Base-by-base conservation (phyloP, 2,888 invertebrate genomes). In the Cataglyphis albicans region DNA sequence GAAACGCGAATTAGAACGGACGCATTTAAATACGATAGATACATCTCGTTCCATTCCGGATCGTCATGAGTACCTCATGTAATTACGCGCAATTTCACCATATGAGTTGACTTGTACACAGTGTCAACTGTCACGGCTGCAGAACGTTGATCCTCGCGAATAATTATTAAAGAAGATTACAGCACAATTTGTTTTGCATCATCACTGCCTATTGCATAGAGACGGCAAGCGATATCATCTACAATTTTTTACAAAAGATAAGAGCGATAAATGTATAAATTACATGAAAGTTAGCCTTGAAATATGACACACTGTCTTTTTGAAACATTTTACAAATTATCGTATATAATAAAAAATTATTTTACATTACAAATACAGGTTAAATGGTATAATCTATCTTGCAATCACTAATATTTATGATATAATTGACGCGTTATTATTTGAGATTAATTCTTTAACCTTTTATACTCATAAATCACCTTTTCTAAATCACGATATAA, bases 31-130 rank as follows among this genome's bases (percentile, higher is more conserved):
- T n/a, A 52, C 7, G 52, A 52, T 75, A 44, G 63, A 63, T 73
- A 44, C 57, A 83, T 10, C 65, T 48, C 59, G 59, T 61, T 74
- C 55, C 41, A 55, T n/a, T 48, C 15, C 7, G 18, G 41, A 9
- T 3, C 18, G 44, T 44, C 18, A 6, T 15, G 6, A 44, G 5
- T 44, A 18, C 7, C 7, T 48, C 52, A 38, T n/a, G 65, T 38
- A 86, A 81, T 87, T 75, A 15, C 67, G 21, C 10, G 61, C 55
- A 57, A 83, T 88, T 76, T 72, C 61, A 32, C 61, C 55, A 68
- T 25, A 61, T 48, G 29, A 64, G 64, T 88, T 64, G 72, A 72
- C 72, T 78, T 48, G 6, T 52, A 52, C n/a, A 4, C 38, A 55
- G 63, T 61, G 76, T 74, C 63, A 75, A 10, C 29, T 64, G 63